Conservation (phyloP, 2,888 invertebrate species). For the Amphipoea oculea region DNA sequence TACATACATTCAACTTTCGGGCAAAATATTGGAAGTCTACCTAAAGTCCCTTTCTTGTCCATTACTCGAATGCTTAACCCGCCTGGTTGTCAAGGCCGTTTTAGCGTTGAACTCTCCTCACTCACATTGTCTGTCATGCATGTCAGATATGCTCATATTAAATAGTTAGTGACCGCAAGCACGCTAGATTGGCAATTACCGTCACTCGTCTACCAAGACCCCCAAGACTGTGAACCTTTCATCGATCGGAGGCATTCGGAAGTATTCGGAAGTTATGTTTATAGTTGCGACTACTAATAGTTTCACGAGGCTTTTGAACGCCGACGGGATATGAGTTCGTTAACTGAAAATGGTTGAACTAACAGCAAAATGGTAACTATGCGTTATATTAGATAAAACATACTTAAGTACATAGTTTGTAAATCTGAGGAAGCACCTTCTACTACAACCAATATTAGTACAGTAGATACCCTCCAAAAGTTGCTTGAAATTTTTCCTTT, state of each 20-base stretch:
- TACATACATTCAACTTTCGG: neutral
- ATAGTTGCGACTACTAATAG: slow-evolving; percentile 69
- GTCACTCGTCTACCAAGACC: slow-evolving; percentile 66
- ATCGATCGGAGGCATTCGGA: slow-evolving; percentile 64
- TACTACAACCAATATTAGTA: neutral
- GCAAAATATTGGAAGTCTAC: neutral
- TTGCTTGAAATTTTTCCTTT: neutral
- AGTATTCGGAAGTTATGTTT: slow-evolving; percentile 61
- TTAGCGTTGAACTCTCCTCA: neutral
- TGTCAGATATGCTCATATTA: slow-evolving; percentile 35
- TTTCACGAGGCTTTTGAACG: slow-evolving; percentile 70
- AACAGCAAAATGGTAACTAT: slow-evolving; percentile 14
- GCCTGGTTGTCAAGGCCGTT: neutral
- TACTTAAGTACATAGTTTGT: slow-evolving; percentile 7
- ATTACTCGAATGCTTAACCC: slow-evolving; percentile 16
- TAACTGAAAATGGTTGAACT: slow-evolving; percentile 25
- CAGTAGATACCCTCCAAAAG: neutral
- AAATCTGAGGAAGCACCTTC: neutral
- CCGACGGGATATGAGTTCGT: slow-evolving; percentile 69
- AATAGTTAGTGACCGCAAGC: slow-evolving; percentile 47
- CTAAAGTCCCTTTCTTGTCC: neutral
- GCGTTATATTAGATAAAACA: slow-evolving; percentile 15
- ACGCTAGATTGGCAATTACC: slow-evolving; percentile 61
- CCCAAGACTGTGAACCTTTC: slow-evolving; percentile 63
- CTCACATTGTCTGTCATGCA: slow-evolving; percentile 11